Percentiles rank a stretch among this genome's conserved stretches.
These are phyloP conservation scores for Machaerirhynchus nigripectus DNA, from an alignment of 2,113 vertebrate species.

Conservation along the genomic window DNA sequence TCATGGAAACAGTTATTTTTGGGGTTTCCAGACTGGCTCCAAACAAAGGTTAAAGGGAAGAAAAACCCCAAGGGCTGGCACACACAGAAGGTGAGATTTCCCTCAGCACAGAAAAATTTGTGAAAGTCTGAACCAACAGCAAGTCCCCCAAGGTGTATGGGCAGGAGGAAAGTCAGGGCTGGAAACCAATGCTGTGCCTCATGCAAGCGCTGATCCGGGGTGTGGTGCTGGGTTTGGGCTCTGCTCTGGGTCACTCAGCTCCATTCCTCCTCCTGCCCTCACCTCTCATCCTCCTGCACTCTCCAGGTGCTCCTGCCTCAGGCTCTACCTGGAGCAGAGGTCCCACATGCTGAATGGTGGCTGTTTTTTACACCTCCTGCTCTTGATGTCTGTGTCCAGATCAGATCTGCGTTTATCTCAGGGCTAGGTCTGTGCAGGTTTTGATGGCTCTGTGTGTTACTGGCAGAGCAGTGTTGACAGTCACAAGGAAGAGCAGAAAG, in stretches of 20 bases:
- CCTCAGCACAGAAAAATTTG: neutral
- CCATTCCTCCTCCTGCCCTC: neutral
- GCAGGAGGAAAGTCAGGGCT: neutral
- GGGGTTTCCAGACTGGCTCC: neutral
- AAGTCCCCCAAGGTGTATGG: neutral
- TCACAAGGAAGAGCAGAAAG: neutral
- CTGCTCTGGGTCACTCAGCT: neutral
- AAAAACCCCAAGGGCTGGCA: neutral
- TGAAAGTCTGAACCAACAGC: neutral
- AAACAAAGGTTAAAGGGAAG: neutral
- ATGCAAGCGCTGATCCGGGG: accelerated
- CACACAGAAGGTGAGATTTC: neutral
- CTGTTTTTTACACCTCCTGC: neutral
- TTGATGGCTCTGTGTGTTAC: neutral
- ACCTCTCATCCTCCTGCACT: neutral
- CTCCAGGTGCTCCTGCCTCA: neutral
- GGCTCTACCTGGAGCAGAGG: neutral
- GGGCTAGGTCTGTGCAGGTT: neutral
- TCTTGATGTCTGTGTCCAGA: neutral
- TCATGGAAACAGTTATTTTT: neutral
- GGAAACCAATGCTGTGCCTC: neutral
- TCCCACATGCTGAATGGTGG: accelerated
- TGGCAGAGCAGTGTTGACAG: neutral
- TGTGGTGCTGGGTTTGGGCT: neutral
- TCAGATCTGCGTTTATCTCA: neutral